Base-by-base conservation (phyloP, 2,113 vertebrate species). In the Rhipidura dahli region DNA sequence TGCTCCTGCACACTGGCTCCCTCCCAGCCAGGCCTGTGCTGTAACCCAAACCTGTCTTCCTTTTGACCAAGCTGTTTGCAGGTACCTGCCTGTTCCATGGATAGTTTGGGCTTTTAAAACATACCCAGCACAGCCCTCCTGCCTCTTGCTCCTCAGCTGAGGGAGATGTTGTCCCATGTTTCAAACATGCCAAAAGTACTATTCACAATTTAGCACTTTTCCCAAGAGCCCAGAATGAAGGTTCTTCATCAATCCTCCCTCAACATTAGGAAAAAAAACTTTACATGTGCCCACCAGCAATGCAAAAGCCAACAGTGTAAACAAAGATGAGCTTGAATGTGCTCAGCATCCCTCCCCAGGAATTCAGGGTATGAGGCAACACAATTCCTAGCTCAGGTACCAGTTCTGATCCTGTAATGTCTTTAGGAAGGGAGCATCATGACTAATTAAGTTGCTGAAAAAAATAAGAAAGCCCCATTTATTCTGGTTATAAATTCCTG, bases 381-480 rank as follows among this genome's bases (percentile, higher is more conserved):
- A 70, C 15, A 45, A 65, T 85, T 89, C 40, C 77, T 50, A 60
- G 18, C 49, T 87, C 65, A 68, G 31, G 56, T n/a, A 27, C 33
- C 13, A 19, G 23, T 70, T 81, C 2, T 5, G 39, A 64, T 78
- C 30, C 60, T 71, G 33, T 72, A 82, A 79, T 51, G 28, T 57
- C n/a, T 82, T 94, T 65, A 68, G 70, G 66, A 96, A 88, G 19
- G 19, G 33, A 28, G 5, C 17, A 91, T 73, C 12, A 8, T 44
- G 89, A 66, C n/a, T 78, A 85, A 65, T 76, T 65, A 84, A 71
- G 35, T 53, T 42, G 50, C 61, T 85, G 63, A 71, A 90, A 93
- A 30, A 63, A 79, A 75, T 39, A 69, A 91, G 42, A 22, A 87
- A 30, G 33, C 47, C 33, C 30, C 44, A 82, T 87, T 82, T 83